These are phyloP conservation scores for Hymenochirus boettgeri DNA, from an alignment of 2,113 vertebrate genomes.

Conservation along the genomic window DNA sequence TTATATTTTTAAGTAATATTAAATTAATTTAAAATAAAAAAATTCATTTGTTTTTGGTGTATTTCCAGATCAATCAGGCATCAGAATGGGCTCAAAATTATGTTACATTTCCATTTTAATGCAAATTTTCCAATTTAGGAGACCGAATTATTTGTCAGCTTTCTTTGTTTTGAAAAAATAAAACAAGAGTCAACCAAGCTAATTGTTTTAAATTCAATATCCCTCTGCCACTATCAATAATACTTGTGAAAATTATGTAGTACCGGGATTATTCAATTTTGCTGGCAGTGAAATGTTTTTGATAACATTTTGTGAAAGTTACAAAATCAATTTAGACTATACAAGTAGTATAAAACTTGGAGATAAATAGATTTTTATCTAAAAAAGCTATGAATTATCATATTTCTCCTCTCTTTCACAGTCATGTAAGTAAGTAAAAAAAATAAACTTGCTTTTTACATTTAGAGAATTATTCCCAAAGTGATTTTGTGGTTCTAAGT, in stretches of 20 bases:
- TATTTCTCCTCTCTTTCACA: constrained; percentile 7
- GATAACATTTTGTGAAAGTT: constrained; percentile 67
- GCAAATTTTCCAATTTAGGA: constrained; percentile 47
- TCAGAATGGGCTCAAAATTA: too few species aligned
- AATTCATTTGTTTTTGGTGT: too few species aligned
- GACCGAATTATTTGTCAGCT: constrained; percentile 55
- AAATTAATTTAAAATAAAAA: too few species aligned
- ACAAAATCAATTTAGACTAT: constrained; percentile 72
- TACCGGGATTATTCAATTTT: constrained; percentile 71
- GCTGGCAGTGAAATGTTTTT: constrained; percentile 64
- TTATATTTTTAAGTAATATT: too few species aligned
- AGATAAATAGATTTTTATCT: constrained; percentile 46
- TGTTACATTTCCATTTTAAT: constrained; percentile 33
- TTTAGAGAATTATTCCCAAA: constrained; percentile 19
- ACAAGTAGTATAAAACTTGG: constrained; percentile 55
- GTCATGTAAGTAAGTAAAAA: constrained; percentile 25
- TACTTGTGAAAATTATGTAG: constrained; percentile 70
- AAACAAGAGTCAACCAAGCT: constrained; percentile 73
- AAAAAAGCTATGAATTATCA: constrained; percentile 30
- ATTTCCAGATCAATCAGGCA: too few species aligned
- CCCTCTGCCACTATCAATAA: constrained; percentile 70
- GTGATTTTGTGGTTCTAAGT: constrained; percentile 4
- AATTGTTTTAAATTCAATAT: constrained; percentile 82
- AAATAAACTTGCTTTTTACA: constrained; percentile 12
- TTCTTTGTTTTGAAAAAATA: constrained; percentile 50